These are phyloP conservation scores for Eretmocerus hayati DNA, from an alignment of 2,888 invertebrate species.

Conservation along the genomic window DNA sequence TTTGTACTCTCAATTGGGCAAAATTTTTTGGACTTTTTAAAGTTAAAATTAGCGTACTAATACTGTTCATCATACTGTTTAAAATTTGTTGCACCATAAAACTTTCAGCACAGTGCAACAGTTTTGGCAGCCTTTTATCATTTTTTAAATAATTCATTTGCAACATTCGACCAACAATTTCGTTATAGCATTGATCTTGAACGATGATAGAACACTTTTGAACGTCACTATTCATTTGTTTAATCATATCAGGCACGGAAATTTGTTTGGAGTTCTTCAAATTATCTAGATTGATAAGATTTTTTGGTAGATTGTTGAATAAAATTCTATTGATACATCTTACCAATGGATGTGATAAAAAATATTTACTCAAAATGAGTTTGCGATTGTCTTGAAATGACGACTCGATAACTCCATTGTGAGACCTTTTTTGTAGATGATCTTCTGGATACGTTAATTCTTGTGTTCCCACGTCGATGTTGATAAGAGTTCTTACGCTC, in stretches of 20 bases:
- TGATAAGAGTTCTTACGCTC: conserved; percentile 7
- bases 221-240: conserved; percentile 36
- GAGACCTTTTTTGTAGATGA: neutral
- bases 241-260: conserved; percentile 34
- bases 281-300: conserved; percentile 40
- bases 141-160: conserved; percentile 12
- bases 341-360: conserved; percentile 33
- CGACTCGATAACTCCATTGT: conserved; percentile 1
- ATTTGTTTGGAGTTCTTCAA: conserved; percentile 28
- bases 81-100: conserved; percentile 58
- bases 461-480: neutral
- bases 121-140: conserved; percentile 35
- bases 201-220: conserved; percentile 43
- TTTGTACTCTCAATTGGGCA: conserved; percentile 57
- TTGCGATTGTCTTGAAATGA: conserved; percentile 8
- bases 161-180: conserved; percentile 20
- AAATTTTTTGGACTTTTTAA: conserved; percentile 49
- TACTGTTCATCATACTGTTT: conserved; percentile 60
- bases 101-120: conserved; percentile 45
- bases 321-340: conserved; percentile 32
- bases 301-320: conserved; percentile 41
- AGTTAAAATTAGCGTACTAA: conserved; percentile 55
- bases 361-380: conserved; percentile 29
- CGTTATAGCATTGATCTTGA: conserved; percentile 34
- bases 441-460: neutral